phyloP scores from a whole-genome alignment of 35 echinoderm and acorn worm genomes.

The Heliocidaris erythrogramma region DNA sequence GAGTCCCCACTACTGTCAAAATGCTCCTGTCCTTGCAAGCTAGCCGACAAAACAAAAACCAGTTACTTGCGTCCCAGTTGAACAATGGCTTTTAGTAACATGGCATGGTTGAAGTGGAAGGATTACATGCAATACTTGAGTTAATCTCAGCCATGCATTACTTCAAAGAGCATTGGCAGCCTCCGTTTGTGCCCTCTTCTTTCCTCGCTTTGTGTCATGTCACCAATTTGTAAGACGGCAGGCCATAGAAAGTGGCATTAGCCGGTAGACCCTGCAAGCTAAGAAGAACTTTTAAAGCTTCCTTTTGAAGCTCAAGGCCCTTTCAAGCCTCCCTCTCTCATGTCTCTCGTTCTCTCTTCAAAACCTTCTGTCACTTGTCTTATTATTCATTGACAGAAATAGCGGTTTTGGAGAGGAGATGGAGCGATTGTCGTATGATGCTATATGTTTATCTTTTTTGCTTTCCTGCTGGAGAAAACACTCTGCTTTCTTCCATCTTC shows the following conservation, averaged over 20 bases:
- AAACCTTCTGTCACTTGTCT: background rate
- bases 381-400: background rate
- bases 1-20: background rate
- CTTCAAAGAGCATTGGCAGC: background rate
- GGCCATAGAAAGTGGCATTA: background rate
- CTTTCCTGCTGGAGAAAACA: background rate
- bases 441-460: background rate
- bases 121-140: conserved; percentile 11
- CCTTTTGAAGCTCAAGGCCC: background rate
- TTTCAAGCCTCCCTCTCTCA: background rate
- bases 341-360: background rate
- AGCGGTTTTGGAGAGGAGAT: background rate
- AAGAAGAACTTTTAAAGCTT: background rate
- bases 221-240: background rate
- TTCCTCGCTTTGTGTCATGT: background rate
- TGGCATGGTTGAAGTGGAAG: background rate
- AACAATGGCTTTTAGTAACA: background rate
- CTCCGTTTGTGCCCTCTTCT: background rate
- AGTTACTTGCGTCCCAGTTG: background rate
- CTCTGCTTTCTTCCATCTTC: background rate
- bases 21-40: background rate
- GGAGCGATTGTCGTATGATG: background rate
- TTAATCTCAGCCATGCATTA: conserved; percentile 6
- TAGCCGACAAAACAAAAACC: background rate
- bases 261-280: background rate